Percentiles rank a stretch among this genome's conserved stretches.
phyloP scores from a whole-genome alignment of 2,888 invertebrate species.

The Melitaea athalia region DNA sequence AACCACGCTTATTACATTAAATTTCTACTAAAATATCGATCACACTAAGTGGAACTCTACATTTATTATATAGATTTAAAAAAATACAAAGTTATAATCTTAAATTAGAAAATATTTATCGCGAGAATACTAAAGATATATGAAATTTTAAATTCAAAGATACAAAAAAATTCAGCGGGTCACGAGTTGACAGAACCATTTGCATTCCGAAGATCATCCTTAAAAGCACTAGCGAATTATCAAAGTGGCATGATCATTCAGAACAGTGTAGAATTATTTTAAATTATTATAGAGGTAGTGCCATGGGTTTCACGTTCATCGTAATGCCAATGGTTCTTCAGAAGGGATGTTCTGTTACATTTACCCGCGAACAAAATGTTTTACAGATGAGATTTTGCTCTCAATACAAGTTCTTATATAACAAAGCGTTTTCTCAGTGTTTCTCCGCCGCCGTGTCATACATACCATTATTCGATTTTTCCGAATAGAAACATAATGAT shows the following conservation, averaged over 20 bases:
- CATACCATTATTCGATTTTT: conserved; percentile 20
- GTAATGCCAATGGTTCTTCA: conserved; percentile 38
- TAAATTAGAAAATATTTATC: neutral
- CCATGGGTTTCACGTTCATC: conserved; percentile 23
- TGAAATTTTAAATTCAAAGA: conserved; percentile 5
- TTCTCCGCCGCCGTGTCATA: conserved; percentile 46
- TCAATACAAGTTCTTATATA: conserved; percentile 17
- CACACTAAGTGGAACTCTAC: conserved; percentile 7
- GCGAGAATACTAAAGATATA: neutral
- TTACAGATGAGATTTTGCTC: conserved; percentile 23
- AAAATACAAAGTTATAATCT: neutral
- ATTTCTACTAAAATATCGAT: conserved; percentile 23
- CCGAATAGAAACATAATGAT: conserved; percentile 9
- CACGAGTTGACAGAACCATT: conserved; percentile 37
- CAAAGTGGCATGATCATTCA: conserved; percentile 2
- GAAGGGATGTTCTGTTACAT: conserved; percentile 46
- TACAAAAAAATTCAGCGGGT: conserved; percentile 28
- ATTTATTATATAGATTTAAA: neutral
- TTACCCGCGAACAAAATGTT: conserved; percentile 32
- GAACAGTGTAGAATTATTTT: too few relatives aligned
- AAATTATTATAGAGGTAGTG: neutral
- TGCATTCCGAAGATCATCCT: conserved; percentile 33
- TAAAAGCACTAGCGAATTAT: conserved; percentile 11
- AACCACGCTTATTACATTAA: conserved; percentile 24
- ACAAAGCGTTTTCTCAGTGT: conserved; percentile 55